Conservation (phyloP, 1,140 invertebrate genomes). For the Drosophila pectinifera region DNA sequence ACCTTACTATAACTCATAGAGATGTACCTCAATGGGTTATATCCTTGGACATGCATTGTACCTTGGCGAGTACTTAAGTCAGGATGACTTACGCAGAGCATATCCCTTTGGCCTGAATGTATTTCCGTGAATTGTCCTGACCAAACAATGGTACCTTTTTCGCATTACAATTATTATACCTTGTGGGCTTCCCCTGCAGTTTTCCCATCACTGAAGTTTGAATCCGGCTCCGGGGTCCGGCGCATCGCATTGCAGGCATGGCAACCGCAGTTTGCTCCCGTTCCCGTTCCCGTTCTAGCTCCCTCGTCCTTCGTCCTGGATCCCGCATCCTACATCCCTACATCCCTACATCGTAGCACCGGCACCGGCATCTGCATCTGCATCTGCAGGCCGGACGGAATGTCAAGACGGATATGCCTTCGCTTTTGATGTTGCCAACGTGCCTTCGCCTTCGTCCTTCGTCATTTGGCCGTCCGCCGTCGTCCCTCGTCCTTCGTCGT, state of each 20-base stretch:
- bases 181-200: constrained; percentile 28
- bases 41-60: not conserved
- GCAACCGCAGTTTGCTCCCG: constrained; percentile 41
- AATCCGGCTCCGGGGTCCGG: constrained; percentile 39
- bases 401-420: constrained; percentile 66
- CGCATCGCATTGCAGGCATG: constrained; percentile 66
- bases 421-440: constrained; percentile 76
- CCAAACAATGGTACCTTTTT: constrained; percentile 19
- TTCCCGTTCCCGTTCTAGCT: constrained; percentile 11
- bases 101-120: constrained; percentile 15
- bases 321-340: constrained; percentile 1
- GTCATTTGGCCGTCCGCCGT: constrained; percentile 7
- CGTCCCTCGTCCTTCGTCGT: constrained; percentile 43
- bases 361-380: constrained; percentile 33
- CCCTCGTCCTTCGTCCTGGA: constrained; percentile 2
- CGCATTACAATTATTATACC: constrained; percentile 22
- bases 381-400: constrained; percentile 51
- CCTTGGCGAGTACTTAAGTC: not conserved
- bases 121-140: constrained; percentile 15
- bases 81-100: constrained; percentile 10
- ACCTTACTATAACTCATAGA: not conserved
- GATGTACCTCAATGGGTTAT: too few species aligned
- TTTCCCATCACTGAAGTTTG: constrained; percentile 35
- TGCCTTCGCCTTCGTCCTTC: constrained; percentile 35
- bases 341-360: constrained; percentile 8